phyloP scores from a whole-genome alignment of 2,888 invertebrate species.

The Mayetiola destructor region DNA sequence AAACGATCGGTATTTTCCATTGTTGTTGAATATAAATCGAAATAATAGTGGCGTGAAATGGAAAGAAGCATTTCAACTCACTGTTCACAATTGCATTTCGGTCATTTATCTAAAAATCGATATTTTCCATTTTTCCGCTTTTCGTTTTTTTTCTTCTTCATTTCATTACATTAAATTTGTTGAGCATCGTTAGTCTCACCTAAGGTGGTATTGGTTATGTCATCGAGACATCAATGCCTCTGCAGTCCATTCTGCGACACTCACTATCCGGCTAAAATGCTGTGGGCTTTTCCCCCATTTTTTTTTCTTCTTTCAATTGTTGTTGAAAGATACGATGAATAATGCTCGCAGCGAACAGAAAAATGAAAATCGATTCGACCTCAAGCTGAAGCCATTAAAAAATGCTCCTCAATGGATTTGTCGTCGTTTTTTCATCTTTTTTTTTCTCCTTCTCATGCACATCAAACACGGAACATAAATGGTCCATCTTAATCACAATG shows the following conservation, averaged over 20 bases:
- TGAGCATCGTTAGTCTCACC: no score
- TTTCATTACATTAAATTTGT: no score
- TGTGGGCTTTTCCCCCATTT: not conserved
- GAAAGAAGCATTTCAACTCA: no score
- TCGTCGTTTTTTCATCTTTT: not conserved
- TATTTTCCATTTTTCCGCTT: not conserved
- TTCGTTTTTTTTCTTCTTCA: not conserved
- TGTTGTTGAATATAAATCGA: no score
- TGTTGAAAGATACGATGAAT: not conserved
- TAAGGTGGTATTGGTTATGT: no score
- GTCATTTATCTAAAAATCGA: conserved; percentile 10
- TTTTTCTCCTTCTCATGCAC: not conserved
- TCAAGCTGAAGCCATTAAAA: not conserved
- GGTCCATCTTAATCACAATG: no score
- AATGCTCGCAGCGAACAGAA: not conserved
- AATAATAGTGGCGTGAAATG: no score
- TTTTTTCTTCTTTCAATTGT: not conserved
- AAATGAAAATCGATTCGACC: not conserved
- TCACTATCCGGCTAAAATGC: not conserved
- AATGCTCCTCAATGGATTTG: not conserved
- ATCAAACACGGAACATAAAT: no score
- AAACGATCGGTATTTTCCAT: no score
- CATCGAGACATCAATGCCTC: no score
- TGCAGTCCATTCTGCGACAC: not conserved
- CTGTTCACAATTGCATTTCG: no score